phyloP scores from a whole-genome alignment of 2,888 invertebrate genomes.

The Rotaria sp. region DNA sequence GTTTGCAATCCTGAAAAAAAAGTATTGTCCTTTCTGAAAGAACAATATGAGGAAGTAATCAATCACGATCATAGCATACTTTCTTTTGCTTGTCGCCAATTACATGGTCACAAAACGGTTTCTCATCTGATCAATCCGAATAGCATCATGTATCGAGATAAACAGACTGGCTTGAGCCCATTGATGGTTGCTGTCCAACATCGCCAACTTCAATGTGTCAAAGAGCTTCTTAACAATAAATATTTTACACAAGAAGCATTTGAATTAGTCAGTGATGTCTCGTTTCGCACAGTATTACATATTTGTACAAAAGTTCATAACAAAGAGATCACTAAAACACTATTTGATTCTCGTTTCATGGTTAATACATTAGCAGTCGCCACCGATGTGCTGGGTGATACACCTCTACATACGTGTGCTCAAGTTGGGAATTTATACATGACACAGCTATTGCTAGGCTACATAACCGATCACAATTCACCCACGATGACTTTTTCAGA shows the following conservation, averaged over 20 bases:
- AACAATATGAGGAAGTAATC: neutral
- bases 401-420: neutral
- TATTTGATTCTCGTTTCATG: neutral
- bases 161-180: neutral
- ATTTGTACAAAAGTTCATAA: neutral
- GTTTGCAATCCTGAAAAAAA: neutral
- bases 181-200: neutral
- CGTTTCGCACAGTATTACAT: neutral
- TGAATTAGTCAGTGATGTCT: neutral
- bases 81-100: neutral
- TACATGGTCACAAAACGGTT: neutral
- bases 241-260: conserved; percentile 10
- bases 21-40: neutral
- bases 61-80: neutral
- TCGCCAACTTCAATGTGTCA: neutral
- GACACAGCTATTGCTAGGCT: neutral
- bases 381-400: neutral
- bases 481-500: neutral
- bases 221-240: neutral
- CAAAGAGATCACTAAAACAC: neutral
- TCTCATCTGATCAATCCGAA: neutral
- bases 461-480: neutral
- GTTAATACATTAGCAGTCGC: neutral
- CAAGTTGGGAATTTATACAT: neutral
- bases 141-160: neutral